Conservation (phyloP, 2,797 vertebrate genomes). For the Lutjanus campechanus region DNA sequence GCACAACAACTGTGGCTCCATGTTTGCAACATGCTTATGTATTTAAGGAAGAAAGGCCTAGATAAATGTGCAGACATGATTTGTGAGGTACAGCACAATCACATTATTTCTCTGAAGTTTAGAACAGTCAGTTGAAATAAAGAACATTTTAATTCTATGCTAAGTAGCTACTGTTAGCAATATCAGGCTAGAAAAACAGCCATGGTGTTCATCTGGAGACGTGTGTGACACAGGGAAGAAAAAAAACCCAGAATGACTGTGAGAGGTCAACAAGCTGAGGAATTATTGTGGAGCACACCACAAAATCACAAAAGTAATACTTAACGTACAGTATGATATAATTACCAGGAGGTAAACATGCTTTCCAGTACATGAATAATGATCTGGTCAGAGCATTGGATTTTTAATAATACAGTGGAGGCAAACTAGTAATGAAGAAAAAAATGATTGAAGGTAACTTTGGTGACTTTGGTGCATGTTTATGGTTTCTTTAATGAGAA, state of each 20-base stretch:
- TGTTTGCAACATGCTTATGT: constrained; percentile 4
- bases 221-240: neutral
- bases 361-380: neutral
- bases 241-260: neutral
- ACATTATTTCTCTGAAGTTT: neutral
- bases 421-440: neutral
- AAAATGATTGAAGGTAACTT: neutral
- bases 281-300: neutral
- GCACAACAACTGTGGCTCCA: constrained; percentile 27
- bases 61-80: constrained; percentile 11
- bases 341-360: neutral
- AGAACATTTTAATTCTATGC: neutral
- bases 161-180: neutral
- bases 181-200: neutral
- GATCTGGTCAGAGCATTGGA: constrained; percentile 1
- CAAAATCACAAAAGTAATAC: neutral
- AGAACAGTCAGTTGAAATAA: neutral
- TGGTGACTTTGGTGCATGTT: neutral
- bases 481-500: neutral
- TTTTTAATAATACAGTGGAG: neutral
- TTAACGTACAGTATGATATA: too few relatives aligned
- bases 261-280: neutral
- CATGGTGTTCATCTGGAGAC: neutral
- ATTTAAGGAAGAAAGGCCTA: constrained; percentile 8
- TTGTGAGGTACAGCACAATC: neutral